A percentile compares a stretch with the other conserved stretches of the same genome.
These are phyloP conservation scores for Hapalemur alaotrensis DNA, from an alignment of 2,797 vertebrate species.

Conservation along the genomic window DNA sequence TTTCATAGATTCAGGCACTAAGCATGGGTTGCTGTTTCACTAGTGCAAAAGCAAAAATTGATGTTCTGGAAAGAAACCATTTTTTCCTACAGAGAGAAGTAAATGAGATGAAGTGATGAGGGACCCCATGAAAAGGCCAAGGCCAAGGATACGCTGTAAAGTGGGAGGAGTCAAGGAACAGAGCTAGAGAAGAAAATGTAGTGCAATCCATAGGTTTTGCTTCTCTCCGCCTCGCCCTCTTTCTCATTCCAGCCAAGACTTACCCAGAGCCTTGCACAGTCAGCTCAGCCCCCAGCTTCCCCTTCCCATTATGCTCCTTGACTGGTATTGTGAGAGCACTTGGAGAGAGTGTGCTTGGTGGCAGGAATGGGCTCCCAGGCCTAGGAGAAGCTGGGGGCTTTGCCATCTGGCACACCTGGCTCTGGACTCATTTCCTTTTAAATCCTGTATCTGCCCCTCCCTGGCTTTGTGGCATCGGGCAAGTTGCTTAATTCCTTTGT, in stretches of 20 bases:
- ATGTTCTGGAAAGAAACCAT: background rate
- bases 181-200: background rate
- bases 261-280: background rate
- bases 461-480: background rate
- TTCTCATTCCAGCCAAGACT: background rate
- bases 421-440: background rate
- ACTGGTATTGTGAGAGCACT: accelerated
- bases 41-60: background rate
- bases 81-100: background rate
- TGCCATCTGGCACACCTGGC: background rate
- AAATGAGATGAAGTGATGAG: background rate
- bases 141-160: background rate
- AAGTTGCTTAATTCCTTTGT: background rate
- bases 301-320: background rate
- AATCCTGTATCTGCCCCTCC: background rate
- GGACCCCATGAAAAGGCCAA: background rate
- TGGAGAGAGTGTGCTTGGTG: background rate
- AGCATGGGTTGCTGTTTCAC: background rate
- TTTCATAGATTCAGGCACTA: background rate
- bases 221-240: background rate
- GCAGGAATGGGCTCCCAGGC: background rate
- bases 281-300: background rate
- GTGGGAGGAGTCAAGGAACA: background rate
- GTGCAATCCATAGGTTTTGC: background rate
- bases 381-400: background rate